phyloP scores from a whole-genome alignment of 2,888 invertebrate species.

The Ophioninae sp. region DNA sequence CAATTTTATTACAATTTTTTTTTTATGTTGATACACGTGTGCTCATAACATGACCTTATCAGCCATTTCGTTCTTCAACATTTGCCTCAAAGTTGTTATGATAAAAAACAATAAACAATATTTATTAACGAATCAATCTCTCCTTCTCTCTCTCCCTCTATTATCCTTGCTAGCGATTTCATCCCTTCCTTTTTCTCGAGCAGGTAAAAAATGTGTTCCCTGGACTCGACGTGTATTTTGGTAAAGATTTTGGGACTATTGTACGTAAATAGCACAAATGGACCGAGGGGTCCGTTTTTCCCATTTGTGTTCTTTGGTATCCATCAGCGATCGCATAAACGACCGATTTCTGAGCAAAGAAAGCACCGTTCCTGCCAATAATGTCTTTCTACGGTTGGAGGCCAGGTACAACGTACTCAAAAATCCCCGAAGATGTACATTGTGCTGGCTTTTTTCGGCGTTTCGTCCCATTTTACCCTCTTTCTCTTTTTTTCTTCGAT shows the following conservation, averaged over 20 bases:
- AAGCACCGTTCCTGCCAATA: constrained; percentile 10
- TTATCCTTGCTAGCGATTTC: neutral
- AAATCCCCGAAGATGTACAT: neutral
- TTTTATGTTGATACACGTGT: too few relatives aligned
- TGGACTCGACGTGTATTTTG: constrained; percentile 12
- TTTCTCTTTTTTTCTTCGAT: neutral
- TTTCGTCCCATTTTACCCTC: constrained; percentile 11
- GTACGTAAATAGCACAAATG: neutral
- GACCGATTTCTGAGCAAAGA: constrained; percentile 8
- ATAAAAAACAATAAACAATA: too few relatives aligned
- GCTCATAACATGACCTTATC: too few relatives aligned
- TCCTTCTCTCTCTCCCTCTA: neutral
- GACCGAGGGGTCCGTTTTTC: neutral
- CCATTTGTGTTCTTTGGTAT: neutral
- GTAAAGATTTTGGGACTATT: constrained; percentile 4
- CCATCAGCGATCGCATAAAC: constrained; percentile 23
- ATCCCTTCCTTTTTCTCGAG: neutral
- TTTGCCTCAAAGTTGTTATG: too few relatives aligned
- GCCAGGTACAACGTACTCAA: neutral
- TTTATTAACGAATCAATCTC: too few relatives aligned
- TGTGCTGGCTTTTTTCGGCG: constrained; percentile 16
- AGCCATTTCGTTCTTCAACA: too few relatives aligned
- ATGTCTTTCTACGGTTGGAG: constrained; percentile 31
- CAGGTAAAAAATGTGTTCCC: constrained; percentile 38
- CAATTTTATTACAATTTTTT: too few relatives aligned